Evolutionary conservation across 2,888 invertebrate genomes (phyloP).

Genomic region (Catocala fraxini): DNA sequence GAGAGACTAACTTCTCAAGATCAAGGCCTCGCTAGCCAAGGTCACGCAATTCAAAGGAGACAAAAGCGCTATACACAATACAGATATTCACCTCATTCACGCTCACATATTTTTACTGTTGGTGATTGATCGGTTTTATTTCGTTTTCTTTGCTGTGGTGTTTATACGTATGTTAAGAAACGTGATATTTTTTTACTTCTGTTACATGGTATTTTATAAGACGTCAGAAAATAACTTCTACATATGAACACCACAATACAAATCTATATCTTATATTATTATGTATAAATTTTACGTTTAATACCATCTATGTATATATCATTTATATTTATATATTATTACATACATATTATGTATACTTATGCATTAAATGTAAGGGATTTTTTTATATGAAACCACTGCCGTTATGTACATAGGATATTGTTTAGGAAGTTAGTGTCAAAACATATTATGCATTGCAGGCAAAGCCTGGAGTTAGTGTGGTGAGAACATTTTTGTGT

Average conservation of each 20-base stretch:
- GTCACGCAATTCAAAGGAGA: too few species aligned
- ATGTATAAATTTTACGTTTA: conserved; percentile 28
- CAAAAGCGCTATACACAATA: too few species aligned
- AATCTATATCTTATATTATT: conserved; percentile 26
- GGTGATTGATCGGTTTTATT: conserved; percentile 12
- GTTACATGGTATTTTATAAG: too few species aligned
- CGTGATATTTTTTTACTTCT: too few species aligned
- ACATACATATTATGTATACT: conserved; percentile 38
- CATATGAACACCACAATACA: conserved; percentile 13
- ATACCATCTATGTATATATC: conserved; percentile 40
- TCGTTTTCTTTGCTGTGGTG: conserved; percentile 4
- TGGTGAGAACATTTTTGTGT: conserved; percentile 77
- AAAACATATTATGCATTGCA: conserved; percentile 76
- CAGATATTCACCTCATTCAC: neutral
- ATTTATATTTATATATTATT: conserved; percentile 33
- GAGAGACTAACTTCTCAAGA: too few species aligned
- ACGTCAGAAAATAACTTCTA: neutral
- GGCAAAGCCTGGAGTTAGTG: conserved; percentile 78
- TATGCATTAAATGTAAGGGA: conserved; percentile 25
- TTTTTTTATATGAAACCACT: conserved; percentile 38
- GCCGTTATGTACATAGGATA: conserved; percentile 46
- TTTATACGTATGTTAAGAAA: neutral
- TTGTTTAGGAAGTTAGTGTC: conserved; percentile 57
- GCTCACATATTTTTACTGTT: conserved; percentile 6
- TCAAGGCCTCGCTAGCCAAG: too few species aligned